A percentile compares a stretch with the other conserved stretches of the same genome.
phyloP scores from a whole-genome alignment of 1,140 invertebrate species.

The Neodiprion pinetum region DNA sequence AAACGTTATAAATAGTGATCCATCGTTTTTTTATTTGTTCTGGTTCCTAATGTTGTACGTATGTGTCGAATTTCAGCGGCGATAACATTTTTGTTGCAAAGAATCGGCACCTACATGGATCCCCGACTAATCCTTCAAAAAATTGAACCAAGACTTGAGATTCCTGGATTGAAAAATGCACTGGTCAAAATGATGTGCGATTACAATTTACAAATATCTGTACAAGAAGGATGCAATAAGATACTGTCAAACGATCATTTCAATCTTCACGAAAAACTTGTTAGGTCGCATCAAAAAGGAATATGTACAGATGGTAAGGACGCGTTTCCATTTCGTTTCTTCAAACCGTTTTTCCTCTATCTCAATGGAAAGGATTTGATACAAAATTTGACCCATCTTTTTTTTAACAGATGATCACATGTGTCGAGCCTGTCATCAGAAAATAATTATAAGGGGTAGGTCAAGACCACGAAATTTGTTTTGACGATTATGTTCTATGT shows the following conservation, averaged over 20 bases:
- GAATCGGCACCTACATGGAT: conserved; percentile 90
- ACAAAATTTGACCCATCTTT: conserved; percentile 12
- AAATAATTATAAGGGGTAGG: conserved; percentile 73
- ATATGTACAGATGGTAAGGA: conserved; percentile 70
- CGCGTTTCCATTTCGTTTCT: conserved; percentile 17
- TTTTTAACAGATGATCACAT: conserved; percentile 67
- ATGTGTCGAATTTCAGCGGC: conserved; percentile 66
- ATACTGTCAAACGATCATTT: conserved; percentile 91
- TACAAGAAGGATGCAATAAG: conserved; percentile 88
- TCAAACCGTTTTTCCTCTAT: conserved; percentile 10
- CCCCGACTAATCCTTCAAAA: conserved; percentile 85
- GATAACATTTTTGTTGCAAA: conserved; percentile 78
- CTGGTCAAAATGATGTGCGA: conserved; percentile 96
- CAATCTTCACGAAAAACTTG: conserved; percentile 83
- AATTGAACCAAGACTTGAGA: conserved; percentile 84
- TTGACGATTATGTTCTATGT: conserved; percentile 23
- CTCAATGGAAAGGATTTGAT: conserved; percentile 2
- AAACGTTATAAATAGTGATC: conserved; percentile 51
- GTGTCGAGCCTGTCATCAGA: conserved; percentile 78
- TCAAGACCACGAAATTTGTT: conserved; percentile 19
- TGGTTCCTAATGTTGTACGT: conserved; percentile 2
- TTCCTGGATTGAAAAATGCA: conserved; percentile 89
- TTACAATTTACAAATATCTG: conserved; percentile 91
- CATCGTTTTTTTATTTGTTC: conserved; percentile 41
- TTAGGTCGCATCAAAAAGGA: conserved; percentile 79